These are phyloP conservation scores for Sceloporus tristichus DNA, from an alignment of 2,113 vertebrate species.

Conservation along the genomic window DNA sequence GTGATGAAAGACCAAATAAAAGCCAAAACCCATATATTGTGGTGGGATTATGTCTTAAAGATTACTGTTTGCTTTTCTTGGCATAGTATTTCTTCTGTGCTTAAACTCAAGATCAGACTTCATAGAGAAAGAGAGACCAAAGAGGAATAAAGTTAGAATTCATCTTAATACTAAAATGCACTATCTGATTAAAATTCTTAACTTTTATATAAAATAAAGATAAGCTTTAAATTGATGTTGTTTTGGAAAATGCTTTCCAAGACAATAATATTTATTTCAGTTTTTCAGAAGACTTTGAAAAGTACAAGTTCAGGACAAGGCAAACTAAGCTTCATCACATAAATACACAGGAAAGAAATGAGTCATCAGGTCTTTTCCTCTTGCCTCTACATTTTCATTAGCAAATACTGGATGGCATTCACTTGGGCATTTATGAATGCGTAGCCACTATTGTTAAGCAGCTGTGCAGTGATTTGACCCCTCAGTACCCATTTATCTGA, in stretches of 20 bases:
- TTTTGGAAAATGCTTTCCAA: not conserved
- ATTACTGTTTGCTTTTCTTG: constrained; percentile 57
- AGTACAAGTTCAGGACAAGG: not conserved
- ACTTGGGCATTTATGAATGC: no score
- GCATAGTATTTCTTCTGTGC: constrained; percentile 14
- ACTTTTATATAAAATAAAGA: constrained; percentile 21
- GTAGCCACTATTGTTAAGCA: no score
- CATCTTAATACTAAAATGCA: not conserved
- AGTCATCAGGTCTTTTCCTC: constrained; percentile 29
- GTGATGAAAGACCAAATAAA: constrained; percentile 47
- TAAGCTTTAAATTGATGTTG: not conserved
- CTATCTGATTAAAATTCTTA: fast-evolving
- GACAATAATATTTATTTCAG: not conserved
- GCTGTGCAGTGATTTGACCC: no score
- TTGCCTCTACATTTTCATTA: constrained; percentile 32
- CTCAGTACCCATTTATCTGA: no score
- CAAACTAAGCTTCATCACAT: constrained; percentile 5
- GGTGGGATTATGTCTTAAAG: constrained; percentile 57
- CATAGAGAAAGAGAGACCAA: constrained; percentile 4
- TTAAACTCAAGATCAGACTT: constrained; percentile 44
- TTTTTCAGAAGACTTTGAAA: not conserved
- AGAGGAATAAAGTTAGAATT: not conserved
- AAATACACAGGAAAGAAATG: constrained; percentile 29
- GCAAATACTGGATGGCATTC: not conserved
- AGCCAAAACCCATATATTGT: constrained; percentile 64